Evolutionary conservation across 2,888 invertebrate species (phyloP).

Genomic region (Athalia rosae): DNA sequence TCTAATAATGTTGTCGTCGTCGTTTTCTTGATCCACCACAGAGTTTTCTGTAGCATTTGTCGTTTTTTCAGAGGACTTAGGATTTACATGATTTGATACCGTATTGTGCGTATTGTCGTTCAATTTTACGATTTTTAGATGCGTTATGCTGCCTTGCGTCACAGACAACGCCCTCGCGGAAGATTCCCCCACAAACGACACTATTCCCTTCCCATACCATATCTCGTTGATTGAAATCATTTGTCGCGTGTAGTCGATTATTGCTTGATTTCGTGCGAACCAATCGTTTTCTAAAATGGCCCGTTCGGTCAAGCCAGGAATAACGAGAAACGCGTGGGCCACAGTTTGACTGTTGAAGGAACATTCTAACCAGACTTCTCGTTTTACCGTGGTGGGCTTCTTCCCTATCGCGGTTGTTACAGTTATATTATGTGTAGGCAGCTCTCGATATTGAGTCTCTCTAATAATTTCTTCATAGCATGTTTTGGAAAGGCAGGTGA

Average conservation of each 20-base stretch:
- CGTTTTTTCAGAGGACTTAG: no score
- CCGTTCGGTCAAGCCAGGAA: constrained; percentile 47
- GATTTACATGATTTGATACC: neutral
- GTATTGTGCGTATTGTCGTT: neutral
- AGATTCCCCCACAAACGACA: constrained; percentile 9
- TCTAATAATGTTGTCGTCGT: no score
- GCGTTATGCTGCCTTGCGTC: neutral
- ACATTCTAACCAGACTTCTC: constrained; percentile 45
- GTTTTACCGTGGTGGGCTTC: constrained; percentile 28
- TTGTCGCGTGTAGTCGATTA: neutral
- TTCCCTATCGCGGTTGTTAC: constrained; percentile 46
- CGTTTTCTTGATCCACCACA: no score
- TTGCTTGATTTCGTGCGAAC: constrained; percentile 44
- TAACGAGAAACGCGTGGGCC: constrained; percentile 45
- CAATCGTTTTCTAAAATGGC: constrained; percentile 53
- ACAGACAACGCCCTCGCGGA: constrained; percentile 6
- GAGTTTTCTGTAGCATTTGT: no score
- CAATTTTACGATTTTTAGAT: neutral
- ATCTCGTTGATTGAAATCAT: neutral
- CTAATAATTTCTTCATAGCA: constrained; percentile 33
- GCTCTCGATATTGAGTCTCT: constrained; percentile 31
- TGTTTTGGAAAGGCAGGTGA: constrained; percentile 42
- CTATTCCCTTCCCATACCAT: neutral
- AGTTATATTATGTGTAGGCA: constrained; percentile 46
- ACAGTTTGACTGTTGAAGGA: constrained; percentile 22